Percentiles rank a stretch among this genome's conserved stretches.
Evolutionary conservation across 1,140 invertebrate genomes (phyloP).

Genomic region (Aphaenogaster ashmeadi): DNA sequence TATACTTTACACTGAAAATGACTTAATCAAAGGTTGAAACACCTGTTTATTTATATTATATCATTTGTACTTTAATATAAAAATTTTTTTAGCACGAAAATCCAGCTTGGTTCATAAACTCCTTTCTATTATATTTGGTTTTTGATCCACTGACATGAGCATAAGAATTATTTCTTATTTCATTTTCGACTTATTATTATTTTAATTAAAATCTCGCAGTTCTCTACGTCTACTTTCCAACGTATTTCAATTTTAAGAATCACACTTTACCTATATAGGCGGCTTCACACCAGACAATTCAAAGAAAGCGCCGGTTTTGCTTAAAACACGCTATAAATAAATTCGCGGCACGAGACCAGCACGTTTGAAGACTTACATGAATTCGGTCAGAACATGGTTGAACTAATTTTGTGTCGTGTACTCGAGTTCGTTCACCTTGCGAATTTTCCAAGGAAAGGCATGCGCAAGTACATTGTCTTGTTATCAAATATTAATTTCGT

Average conservation of each 20-base stretch:
- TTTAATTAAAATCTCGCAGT: background rate
- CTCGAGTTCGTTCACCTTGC: slow-evolving; percentile 81
- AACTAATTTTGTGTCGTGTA: slow-evolving; percentile 82
- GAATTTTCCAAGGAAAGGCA: slow-evolving; percentile 63
- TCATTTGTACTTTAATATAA: too few species aligned
- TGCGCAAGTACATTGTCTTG: slow-evolving; percentile 39
- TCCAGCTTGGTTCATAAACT: too few species aligned
- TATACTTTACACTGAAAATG: too few species aligned
- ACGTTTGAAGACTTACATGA: slow-evolving; percentile 75
- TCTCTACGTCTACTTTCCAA: background rate
- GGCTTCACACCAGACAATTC: slow-evolving; percentile 26
- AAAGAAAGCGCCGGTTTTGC: slow-evolving; percentile 49
- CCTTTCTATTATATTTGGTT: too few species aligned
- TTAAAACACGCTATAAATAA: slow-evolving; percentile 81
- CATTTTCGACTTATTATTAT: too few species aligned
- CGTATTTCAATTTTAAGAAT: background rate
- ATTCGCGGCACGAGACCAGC: slow-evolving; percentile 76
- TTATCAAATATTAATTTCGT: background rate
- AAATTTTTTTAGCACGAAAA: too few species aligned
- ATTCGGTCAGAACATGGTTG: slow-evolving; percentile 79
- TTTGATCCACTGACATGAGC: too few species aligned
- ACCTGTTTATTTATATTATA: too few species aligned
- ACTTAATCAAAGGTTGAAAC: too few species aligned
- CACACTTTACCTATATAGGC: background rate
- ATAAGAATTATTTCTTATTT: too few species aligned